These are phyloP conservation scores for Himantopus leucocephalus DNA, from an alignment of 2,113 vertebrate species.

Conservation along the genomic window DNA sequence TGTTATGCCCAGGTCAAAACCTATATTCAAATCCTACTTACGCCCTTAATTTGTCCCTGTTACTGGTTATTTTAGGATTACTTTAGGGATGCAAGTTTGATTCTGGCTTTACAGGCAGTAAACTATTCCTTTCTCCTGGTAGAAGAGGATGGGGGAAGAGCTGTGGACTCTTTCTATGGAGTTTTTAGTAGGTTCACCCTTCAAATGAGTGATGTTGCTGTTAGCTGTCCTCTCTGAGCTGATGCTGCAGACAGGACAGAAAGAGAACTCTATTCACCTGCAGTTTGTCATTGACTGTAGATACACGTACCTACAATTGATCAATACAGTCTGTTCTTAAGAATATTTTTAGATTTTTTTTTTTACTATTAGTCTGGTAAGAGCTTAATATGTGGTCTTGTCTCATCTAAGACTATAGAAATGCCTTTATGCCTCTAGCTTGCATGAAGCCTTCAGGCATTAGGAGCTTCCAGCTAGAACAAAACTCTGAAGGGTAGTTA, in stretches of 20 bases:
- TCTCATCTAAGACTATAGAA: not conserved
- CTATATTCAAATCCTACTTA: not conserved
- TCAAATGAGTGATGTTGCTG: not conserved
- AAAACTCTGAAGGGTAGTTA: not conserved
- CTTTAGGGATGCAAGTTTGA: not conserved
- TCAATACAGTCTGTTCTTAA: not conserved
- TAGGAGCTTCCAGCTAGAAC: not conserved
- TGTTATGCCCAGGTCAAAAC: not conserved
- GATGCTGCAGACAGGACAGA: not conserved
- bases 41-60: rapidly evolving
- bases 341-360: not conserved
- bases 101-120: not conserved
- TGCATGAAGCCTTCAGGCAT: not conserved
- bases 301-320: not conserved
- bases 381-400: not conserved
- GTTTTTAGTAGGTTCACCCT: not conserved
- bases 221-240: not conserved
- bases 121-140: not conserved
- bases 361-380: not conserved
- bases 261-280: not conserved
- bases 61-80: not conserved
- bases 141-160: not conserved
- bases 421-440: not conserved
- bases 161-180: not conserved
- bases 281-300: not conserved